Base-by-base conservation (phyloP, 2,797 vertebrate species). In the Adelosebastes latens region DNA sequence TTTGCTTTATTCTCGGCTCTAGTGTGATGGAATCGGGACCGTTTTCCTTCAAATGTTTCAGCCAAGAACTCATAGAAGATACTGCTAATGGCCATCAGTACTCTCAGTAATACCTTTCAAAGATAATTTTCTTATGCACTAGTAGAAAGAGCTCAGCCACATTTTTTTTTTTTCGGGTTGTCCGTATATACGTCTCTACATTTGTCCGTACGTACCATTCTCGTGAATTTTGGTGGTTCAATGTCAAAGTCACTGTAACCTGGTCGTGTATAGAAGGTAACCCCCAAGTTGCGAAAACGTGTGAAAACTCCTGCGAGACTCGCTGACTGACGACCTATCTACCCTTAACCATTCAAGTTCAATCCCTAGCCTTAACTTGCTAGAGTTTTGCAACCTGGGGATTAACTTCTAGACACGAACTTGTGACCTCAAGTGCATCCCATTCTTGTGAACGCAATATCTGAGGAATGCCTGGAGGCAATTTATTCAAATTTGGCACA, bases 11-110 rank as follows among this genome's bases (percentile, higher is more conserved):
- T 66, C 46, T 53, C 16, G 3, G n/a, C 42, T 46, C 42, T 18
- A 18, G 42, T 18, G 42, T 64, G n/a, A 72, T 39, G 56, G 25
- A 62, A 69, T 72, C 31, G 29, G 56, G 27, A 52, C 72, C 65
- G 59, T 82, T 83, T 72, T 59, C 58, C 74, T 34, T 2, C 46
- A 63, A 82, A 49, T 62, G 6, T 72, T 58, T 68, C 49, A 59
- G 32, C 53, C 2, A 3, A 74, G n/a, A 71, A 34, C 9, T 11
- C 55, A 75, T 56, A 64, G 52, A 36, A 71, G 32, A 73, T 20
- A 2, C 27, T 73, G 27, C 65, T 76, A 72, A 82, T 69, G 62
- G 18, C 74, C 22, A 18, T 74, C 69, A 64, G 46, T 49, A 12
- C 32, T 73, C 16, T 42, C 22, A 74, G 24, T 61, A 53, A 71